A percentile compares a stretch with the other conserved stretches of the same genome.
Conservation (phyloP, 2,888 invertebrate genomes). For the Cerceris rybyensis region DNA sequence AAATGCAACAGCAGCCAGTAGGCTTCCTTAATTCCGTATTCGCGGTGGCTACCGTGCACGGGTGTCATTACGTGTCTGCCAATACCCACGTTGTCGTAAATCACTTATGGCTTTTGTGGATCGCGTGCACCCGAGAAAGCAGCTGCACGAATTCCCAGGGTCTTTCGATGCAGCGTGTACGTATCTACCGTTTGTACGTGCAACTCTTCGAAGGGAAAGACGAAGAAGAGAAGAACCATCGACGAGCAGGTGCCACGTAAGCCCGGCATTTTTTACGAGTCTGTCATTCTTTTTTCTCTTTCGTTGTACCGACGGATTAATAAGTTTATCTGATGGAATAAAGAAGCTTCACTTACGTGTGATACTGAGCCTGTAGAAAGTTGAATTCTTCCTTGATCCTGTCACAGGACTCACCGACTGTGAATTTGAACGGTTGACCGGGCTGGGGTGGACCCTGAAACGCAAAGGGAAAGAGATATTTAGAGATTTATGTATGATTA, state of each 20-base stretch:
- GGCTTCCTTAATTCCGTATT: conserved; percentile 62
- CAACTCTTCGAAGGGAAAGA: conserved; percentile 31
- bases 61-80: conserved; percentile 65
- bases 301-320: not conserved
- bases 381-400: conserved; percentile 98
- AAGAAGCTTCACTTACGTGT: conserved; percentile 88
- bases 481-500: conserved; percentile 2
- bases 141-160: conserved; percentile 66
- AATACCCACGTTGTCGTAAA: conserved; percentile 67
- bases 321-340: not conserved
- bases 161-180: conserved; percentile 33
- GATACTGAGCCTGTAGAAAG: conserved; percentile 97
- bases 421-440: conserved; percentile 96
- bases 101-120: conserved; percentile 68
- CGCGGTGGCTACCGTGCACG: conserved; percentile 54
- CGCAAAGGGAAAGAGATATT: not conserved
- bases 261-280: not conserved
- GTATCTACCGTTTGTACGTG: conserved; percentile 17
- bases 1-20: conserved; percentile 56
- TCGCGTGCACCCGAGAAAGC: conserved; percentile 60
- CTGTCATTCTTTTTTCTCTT: conserved; percentile 1
- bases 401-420: conserved; percentile 96
- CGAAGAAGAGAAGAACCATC: conserved; percentile 9
- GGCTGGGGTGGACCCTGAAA: conserved; percentile 92
- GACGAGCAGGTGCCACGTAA: conserved; percentile 41